Percentiles rank a stretch among this genome's conserved stretches.
These are phyloP conservation scores for Myotis davidii DNA, from an alignment of 2,113 vertebrate species.

Conservation along the genomic window DNA sequence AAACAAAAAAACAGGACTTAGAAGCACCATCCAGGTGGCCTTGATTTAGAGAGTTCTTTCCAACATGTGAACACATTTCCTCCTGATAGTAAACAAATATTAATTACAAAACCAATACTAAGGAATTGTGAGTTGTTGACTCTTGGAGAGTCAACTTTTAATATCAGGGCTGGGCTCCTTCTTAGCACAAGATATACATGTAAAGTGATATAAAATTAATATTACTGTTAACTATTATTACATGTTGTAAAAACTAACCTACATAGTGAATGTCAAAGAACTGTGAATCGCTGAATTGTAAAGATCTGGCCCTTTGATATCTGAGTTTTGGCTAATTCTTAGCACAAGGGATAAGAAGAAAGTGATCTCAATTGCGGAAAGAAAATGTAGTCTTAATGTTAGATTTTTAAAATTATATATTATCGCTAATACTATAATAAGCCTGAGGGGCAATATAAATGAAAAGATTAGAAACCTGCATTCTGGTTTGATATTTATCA, in stretches of 20 bases:
- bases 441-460: not conserved
- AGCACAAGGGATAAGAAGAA: not conserved
- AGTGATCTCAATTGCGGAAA: not conserved
- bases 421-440: not conserved
- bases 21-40: not conserved
- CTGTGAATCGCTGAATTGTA: not conserved
- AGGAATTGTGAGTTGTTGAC: not conserved
- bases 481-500: constrained; percentile 15
- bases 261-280: not conserved
- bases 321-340: not conserved
- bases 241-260: not conserved
- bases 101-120: not conserved
- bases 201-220: not conserved
- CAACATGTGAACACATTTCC: not conserved
- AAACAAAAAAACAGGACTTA: not conserved
- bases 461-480: not conserved
- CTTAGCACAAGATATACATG: not conserved
- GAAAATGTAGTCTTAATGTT: not conserved
- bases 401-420: not conserved
- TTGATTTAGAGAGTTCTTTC: not conserved
- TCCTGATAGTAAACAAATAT: not conserved
- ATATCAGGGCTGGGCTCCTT: not conserved
- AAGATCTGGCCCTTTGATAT: not conserved
- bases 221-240: not conserved
- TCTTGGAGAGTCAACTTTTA: not conserved